These are phyloP conservation scores for Osmoderma eremita DNA, from an alignment of 2,888 invertebrate genomes.

Conservation along the genomic window DNA sequence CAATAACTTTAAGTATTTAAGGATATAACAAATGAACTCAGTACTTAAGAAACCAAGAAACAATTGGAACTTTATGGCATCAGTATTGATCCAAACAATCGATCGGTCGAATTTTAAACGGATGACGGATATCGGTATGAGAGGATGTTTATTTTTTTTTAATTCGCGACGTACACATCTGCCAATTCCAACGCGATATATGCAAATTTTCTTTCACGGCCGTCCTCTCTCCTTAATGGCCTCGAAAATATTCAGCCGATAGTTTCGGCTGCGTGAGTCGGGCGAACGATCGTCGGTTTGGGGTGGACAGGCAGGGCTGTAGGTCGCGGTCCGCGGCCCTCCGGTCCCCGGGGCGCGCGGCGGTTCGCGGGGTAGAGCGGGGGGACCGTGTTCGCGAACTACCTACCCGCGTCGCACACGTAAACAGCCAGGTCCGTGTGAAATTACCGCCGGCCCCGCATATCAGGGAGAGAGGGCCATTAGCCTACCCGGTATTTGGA, in stretches of 20 bases:
- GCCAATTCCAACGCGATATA: conserved; percentile 23
- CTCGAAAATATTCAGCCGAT: conserved; percentile 40
- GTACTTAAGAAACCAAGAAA: no score
- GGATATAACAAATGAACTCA: no score
- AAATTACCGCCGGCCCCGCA: conserved; percentile 56
- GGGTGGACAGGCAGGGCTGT: conserved; percentile 54
- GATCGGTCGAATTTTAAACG: no score
- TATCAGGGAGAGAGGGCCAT: conserved; percentile 50
- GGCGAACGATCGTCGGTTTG: conserved; percentile 50
- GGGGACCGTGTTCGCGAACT: conserved; percentile 54
- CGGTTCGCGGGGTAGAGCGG: conserved; percentile 46
- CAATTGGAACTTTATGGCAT: no score
- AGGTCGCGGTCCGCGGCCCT: conserved; percentile 50
- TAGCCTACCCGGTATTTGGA: conserved; percentile 53
- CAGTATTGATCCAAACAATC: no score
- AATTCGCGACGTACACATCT: conserved; percentile 1
- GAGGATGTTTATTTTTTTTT: no score
- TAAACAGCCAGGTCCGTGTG: conserved; percentile 54
- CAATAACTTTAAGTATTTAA: no score
- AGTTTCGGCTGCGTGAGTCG: conserved; percentile 46
- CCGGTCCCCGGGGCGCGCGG: conserved; percentile 46
- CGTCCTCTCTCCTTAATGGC: conserved; percentile 35
- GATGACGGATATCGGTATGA: no score
- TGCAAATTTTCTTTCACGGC: conserved; percentile 33
- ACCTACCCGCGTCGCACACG: conserved; percentile 53